Conservation (phyloP, 2,113 vertebrate genomes). For the Dolichotis patagonum region DNA sequence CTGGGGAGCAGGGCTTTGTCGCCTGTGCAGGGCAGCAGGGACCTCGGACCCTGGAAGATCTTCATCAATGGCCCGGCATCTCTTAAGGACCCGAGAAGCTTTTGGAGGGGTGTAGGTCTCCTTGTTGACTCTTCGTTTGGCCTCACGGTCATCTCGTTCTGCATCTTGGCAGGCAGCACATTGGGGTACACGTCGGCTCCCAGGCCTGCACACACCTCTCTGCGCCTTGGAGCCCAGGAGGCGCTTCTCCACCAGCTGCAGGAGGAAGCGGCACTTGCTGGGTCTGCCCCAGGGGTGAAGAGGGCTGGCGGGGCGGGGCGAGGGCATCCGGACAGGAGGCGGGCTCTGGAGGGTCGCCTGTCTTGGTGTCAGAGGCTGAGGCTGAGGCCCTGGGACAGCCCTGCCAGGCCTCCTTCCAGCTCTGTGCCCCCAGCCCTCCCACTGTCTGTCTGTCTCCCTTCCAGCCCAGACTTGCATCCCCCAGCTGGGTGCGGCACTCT, state of each 20-base stretch:
- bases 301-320: too few species aligned
- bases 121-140: not conserved
- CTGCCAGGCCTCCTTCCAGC: too few species aligned
- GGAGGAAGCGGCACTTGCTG: not conserved
- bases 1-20: not conserved
- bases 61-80: too few species aligned
- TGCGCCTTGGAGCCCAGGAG: not conserved
- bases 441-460: not conserved
- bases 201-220: not conserved
- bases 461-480: fast-evolving
- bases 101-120: not conserved
- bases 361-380: too few species aligned
- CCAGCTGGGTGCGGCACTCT: not conserved
- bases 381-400: too few species aligned
- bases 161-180: not conserved
- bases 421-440: not conserved
- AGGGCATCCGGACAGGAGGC: not conserved
- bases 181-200: not conserved
- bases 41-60: not conserved
- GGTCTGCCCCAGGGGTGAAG: not conserved
- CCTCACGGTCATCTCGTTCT: not conserved
- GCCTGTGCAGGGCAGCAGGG: not conserved
- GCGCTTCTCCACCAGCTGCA: not conserved
- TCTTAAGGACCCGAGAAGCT: not conserved
- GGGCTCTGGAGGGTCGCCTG: not conserved